These are phyloP conservation scores for Stichodactyla helianthus DNA, from an alignment of 64 coral and sea anemone genomes.

Conservation along the genomic window DNA sequence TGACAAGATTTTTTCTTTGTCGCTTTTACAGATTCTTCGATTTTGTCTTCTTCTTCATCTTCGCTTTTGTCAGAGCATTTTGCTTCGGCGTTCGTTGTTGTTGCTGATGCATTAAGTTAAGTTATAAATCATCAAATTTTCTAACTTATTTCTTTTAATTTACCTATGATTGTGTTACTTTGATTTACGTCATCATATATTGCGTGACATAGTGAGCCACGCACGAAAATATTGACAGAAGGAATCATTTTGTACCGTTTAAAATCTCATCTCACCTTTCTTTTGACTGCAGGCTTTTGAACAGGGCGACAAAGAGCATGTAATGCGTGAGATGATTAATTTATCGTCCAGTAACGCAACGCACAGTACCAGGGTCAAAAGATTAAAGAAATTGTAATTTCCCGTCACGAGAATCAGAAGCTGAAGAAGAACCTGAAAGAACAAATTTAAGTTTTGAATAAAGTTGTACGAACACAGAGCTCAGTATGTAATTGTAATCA, in stretches of 20 bases:
- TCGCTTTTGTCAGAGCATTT: not conserved
- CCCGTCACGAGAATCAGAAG: constrained; percentile 89
- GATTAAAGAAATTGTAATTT: constrained; percentile 98
- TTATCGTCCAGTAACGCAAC: constrained; percentile 79
- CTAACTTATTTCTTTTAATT: not conserved
- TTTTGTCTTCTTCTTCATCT: not conserved
- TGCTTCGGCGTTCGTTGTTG: not conserved
- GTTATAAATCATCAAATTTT: not conserved
- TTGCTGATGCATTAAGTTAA: not conserved
- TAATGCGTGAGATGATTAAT: constrained; percentile 47
- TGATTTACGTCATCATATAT: not conserved
- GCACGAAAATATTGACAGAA: not conserved
- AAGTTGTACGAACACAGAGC: too few species aligned
- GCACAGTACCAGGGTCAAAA: constrained; percentile 85
- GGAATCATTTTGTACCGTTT: not conserved
- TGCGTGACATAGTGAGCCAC: not conserved
- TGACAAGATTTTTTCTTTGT: not conserved
- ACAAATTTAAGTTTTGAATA: not conserved
- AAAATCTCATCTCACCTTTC: constrained; percentile 31
- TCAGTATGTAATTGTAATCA: too few species aligned
- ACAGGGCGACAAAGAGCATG: constrained; percentile 50
- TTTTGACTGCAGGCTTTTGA: constrained; percentile 28
- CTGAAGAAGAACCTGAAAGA: constrained; percentile 74
- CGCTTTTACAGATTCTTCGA: not conserved
- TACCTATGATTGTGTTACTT: too few species aligned